These are phyloP conservation scores for Cottoperca gobio DNA, from an alignment of 2,797 vertebrate genomes.

Conservation along the genomic window DNA sequence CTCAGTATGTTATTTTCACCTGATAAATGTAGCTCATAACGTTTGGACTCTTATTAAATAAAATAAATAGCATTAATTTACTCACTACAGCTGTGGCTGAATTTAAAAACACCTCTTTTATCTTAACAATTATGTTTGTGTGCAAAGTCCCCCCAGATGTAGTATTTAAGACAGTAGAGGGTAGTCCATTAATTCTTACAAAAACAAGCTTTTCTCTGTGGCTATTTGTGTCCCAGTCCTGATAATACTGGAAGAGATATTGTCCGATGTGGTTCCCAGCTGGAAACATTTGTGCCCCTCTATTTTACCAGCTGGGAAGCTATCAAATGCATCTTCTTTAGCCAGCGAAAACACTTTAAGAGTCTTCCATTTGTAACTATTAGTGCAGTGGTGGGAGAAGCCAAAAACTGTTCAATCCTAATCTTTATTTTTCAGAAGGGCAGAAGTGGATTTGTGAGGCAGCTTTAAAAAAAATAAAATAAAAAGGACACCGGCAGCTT, in stretches of 20 bases:
- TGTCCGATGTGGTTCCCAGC: constrained; percentile 13
- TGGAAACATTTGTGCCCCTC: constrained; percentile 6
- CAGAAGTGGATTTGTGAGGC: constrained; percentile 30
- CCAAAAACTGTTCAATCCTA: constrained; percentile 33
- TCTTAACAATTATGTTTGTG: neutral
- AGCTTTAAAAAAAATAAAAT: too few species aligned
- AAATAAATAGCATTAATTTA: neutral
- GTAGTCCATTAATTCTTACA: constrained; percentile 18
- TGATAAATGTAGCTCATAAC: constrained; percentile 1
- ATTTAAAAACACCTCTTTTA: neutral
- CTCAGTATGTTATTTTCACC: neutral
- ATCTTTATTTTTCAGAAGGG: constrained; percentile 46
- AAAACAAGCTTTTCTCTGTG: too few species aligned
- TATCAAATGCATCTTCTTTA: constrained; percentile 51
- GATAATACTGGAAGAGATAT: constrained; percentile 23
- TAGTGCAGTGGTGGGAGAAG: constrained; percentile 36
- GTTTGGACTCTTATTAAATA: neutral
- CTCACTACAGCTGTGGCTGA: neutral
- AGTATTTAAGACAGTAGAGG: neutral
- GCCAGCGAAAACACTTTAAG: constrained; percentile 42
- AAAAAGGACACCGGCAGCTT: constrained; percentile 22
- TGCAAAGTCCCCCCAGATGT: neutral
- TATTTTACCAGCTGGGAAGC: constrained; percentile 25
- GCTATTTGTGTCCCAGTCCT: constrained; percentile 12
- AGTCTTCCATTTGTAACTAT: constrained; percentile 57